These are phyloP conservation scores for Coelopa pilipes DNA, from an alignment of 2,888 invertebrate species.

Conservation along the genomic window DNA sequence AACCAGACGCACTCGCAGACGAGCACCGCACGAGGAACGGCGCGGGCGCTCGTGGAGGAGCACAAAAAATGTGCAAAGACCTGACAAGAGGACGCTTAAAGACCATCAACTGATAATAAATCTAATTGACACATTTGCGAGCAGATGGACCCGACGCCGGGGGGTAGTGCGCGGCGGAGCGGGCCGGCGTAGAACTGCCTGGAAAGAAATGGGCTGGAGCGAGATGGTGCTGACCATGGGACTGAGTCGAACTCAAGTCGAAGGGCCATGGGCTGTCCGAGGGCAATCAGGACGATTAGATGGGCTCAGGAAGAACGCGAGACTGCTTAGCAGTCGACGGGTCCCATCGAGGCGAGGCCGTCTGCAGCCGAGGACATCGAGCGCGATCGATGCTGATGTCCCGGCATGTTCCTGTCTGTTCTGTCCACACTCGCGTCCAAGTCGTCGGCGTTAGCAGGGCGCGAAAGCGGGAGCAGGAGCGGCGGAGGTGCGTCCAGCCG, in stretches of 20 bases:
- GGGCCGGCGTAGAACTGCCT: neutral
- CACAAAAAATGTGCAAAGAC: constrained; percentile 11
- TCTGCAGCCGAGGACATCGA: constrained; percentile 37
- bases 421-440: constrained; percentile 57
- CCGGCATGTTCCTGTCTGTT: constrained; percentile 56
- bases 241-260: neutral
- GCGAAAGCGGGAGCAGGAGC: neutral
- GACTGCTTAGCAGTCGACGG: neutral
- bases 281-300: too few species aligned
- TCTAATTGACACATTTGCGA: constrained; percentile 67
- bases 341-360: neutral
- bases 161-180: neutral
- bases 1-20: constrained; percentile 29
- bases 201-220: neutral
- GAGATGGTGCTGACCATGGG: neutral
- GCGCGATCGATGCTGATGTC: constrained; percentile 48
- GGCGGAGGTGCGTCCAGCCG: neutral
- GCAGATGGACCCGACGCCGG: constrained; percentile 20
- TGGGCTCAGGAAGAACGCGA: too few species aligned
- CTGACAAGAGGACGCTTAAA: constrained; percentile 32
- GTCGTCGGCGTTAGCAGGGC: constrained; percentile 20
- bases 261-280: neutral
- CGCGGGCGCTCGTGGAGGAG: constrained; percentile 24
- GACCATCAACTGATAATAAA: constrained; percentile 63
- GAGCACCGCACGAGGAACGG: too few species aligned